Base-by-base conservation (phyloP, 2,888 invertebrate genomes). In the Leuctra nigra region DNA sequence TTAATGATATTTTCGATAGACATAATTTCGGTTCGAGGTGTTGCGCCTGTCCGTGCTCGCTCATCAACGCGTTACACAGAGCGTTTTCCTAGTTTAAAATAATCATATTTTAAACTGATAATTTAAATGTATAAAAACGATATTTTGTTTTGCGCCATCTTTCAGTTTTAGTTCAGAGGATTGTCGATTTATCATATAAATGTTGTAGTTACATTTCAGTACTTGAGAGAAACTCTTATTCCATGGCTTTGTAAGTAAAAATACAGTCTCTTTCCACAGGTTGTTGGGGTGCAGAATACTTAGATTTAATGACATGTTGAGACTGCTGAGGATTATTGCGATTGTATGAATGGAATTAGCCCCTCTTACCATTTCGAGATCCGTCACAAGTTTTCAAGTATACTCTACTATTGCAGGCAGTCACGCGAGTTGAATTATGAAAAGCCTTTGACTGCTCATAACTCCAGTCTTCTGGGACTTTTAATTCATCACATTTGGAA, bases 401-500 rank as follows among this genome's bases (percentile, higher is more conserved):
- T 20, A 44, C 23, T 44, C 22, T n/a, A 23, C 22, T 7, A 44
- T 44, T 44, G 44, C 20, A n/a, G 2, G 7, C n/a, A 23, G 44
- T 44, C 44, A 44, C 44, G 44, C 44, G 23, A 44, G 7, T 23
- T 44, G 23, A 44, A 44, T 44, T 44, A 44, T 44, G 44, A 44
- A 44, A 22, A 22, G 44, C 44, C 22, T 41, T 23, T 20, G 23
- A 44, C 18, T 44, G 41, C 22, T 44, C 44, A 44, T 44, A 44
- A 44, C 44, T 44, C 23, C 44, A 44, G 22, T 44, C 44, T 44
- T n/a, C 44, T 23, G 2, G 9, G 44, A 44, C 9, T 44, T 44
- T 44, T 44, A 44, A 44, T 44, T 44, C 44, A 44, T 44, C 44
- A 44, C 44, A 44, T 44, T 44, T 22, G 18, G 44, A 44, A 22